phyloP scores from a whole-genome alignment of 2,113 vertebrate genomes.

The Chinchilla lanigera region DNA sequence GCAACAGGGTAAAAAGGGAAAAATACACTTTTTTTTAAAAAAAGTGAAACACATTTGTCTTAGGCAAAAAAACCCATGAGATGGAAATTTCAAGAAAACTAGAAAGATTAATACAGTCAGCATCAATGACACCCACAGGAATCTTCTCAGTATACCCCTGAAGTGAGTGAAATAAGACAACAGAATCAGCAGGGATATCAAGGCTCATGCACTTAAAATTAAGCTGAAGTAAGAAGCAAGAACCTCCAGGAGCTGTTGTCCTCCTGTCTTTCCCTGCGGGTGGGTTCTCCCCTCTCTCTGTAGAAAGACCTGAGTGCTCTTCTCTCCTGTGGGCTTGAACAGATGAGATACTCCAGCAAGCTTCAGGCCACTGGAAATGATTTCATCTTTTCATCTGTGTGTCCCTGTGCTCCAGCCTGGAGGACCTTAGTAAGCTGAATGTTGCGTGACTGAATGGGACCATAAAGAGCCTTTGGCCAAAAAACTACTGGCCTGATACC shows the following conservation, averaged over 20 bases:
- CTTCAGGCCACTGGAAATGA: neutral
- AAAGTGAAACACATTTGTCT: neutral
- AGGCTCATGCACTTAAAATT: slow-evolving; percentile 1
- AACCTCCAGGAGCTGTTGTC: neutral
- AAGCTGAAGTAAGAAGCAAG: neutral
- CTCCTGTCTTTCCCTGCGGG: neutral
- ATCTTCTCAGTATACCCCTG: neutral
- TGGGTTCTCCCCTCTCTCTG: neutral
- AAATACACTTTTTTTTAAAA: slow-evolving; percentile 53
- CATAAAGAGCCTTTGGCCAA: neutral
- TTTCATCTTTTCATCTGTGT: neutral
- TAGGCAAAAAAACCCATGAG: neutral
- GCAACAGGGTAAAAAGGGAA: slow-evolving; percentile 36
- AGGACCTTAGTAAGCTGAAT: slow-evolving; percentile 29
- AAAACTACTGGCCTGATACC: neutral
- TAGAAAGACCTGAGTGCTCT: neutral
- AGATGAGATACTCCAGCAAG: neutral
- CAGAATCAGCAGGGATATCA: neutral
- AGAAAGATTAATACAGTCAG: neutral
- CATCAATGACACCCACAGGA: neutral
- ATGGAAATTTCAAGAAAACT: neutral
- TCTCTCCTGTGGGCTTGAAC: neutral
- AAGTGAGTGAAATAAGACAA: neutral
- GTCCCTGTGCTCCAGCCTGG: neutral
- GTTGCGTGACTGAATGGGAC: neutral